Base-by-base conservation (phyloP, 2,113 vertebrate species). In the Picathartes gymnocephalus region DNA sequence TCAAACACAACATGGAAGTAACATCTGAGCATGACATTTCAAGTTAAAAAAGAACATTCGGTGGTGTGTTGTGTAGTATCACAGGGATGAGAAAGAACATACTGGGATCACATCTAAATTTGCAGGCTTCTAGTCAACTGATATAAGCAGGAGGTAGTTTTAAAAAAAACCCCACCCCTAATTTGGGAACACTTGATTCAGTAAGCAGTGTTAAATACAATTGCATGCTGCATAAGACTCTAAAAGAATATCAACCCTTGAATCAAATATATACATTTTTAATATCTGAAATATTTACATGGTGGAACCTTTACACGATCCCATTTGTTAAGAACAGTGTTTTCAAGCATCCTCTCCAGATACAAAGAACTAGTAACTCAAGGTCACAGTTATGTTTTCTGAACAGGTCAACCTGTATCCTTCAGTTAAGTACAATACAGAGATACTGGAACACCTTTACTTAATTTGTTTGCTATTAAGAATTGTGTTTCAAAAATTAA, bases 221-320 rank as follows among this genome's bases (percentile, higher is more conserved):
- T 3, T n/a, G 64, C 71, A 90, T 61, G 79, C 72, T 93, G 82
- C 31, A 61, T 85, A 96, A 96, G 79, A 98, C 94, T 97, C 92
- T 92, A 93, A 97, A 98, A 98, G 74, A 98, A 96, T 78, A 48
- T 94, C 95, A 97, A 95, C 93, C 94, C 95, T 95, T 94, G 96
- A 95, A 97, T 98, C 98, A 98, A 98, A 98, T 98, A 98, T 98
- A 98, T 98, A 98, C 98, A 98, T 95, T 98, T 98, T 98, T 98
- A 98, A 98, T 98, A 98, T 98, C 83, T 97, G 97, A 98, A 98
- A 97, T 98, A 98, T 98, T 98, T 98, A 98, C 98, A 98, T 86
- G 92, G 95, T 95, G 96, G 96, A 98, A 97, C 98, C 97, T 97
- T 96, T 80, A 96, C 94, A 97, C 69, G 95, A 98, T 97, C 95